phyloP scores from a whole-genome alignment of 2,888 invertebrate genomes.

The Andrena trimmerana region DNA sequence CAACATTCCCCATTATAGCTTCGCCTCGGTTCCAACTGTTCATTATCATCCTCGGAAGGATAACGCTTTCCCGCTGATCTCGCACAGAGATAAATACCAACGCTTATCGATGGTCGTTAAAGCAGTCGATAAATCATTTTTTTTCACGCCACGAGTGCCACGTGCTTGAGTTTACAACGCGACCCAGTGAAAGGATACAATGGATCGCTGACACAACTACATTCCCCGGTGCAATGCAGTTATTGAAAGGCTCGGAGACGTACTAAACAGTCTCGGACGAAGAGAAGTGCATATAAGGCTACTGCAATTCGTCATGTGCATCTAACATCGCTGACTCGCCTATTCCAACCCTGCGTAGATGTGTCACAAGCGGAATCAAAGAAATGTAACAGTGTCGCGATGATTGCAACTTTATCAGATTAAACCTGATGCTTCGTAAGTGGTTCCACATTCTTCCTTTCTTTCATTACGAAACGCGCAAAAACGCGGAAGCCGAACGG shows the following conservation, averaged over 20 bases:
- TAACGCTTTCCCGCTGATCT: not conserved
- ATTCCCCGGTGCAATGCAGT: not conserved
- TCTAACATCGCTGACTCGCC: constrained; percentile 22
- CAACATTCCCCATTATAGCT: too few species aligned
- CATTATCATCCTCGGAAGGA: not conserved
- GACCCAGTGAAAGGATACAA: not conserved
- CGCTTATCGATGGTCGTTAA: not conserved
- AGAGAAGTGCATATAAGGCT: constrained; percentile 14
- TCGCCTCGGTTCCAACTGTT: too few species aligned
- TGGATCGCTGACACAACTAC: not conserved
- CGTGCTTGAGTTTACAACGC: not conserved
- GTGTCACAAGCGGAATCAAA: constrained; percentile 25
- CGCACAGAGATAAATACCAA: not conserved
- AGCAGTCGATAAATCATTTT: not conserved
- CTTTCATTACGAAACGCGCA: not conserved
- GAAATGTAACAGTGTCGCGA: not conserved
- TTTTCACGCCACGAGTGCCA: not conserved
- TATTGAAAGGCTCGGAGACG: not conserved
- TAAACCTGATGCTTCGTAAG: not conserved
- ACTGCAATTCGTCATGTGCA: constrained; percentile 45
- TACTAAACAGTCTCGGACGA: constrained; percentile 20
- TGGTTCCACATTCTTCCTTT: not conserved
- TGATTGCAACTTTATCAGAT: not conserved
- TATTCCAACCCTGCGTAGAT: constrained; percentile 5
- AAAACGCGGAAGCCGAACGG: not conserved